Conservation (phyloP, 2,888 invertebrate genomes). For the Danaus chrysippus region DNA sequence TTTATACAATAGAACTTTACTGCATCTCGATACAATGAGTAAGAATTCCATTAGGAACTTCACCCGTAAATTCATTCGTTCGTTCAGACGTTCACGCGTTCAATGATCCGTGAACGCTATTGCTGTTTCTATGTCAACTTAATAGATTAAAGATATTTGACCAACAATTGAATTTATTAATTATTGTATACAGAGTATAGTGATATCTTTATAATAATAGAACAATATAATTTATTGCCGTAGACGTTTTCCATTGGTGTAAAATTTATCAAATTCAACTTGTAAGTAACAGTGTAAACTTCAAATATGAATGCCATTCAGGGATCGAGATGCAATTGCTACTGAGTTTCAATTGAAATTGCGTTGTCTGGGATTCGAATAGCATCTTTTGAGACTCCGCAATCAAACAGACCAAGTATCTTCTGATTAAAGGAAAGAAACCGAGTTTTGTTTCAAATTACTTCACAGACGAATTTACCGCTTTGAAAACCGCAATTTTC, state of each 20-base stretch:
- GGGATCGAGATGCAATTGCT: background rate
- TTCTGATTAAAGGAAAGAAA: conserved; percentile 14
- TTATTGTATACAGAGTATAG: background rate
- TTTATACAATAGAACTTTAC: background rate
- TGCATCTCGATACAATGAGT: conserved; percentile 2
- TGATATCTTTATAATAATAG: background rate
- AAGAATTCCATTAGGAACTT: conserved; percentile 10
- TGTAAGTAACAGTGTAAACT: background rate
- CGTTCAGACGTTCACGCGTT: conserved; percentile 9
- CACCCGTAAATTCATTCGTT: conserved; percentile 10
- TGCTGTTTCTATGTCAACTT: background rate
- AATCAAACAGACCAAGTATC: conserved; percentile 12
- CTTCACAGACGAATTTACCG: conserved; percentile 3
- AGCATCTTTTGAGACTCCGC: conserved; percentile 2
- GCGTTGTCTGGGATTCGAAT: conserved; percentile 1
- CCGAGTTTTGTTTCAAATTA: conserved; percentile 10
- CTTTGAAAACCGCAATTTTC: conserved; percentile 2
- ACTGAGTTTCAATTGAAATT: background rate
- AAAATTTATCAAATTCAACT: too few species aligned
- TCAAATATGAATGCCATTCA: background rate
- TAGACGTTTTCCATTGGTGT: too few species aligned
- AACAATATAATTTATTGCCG: too few species aligned
- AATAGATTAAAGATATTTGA: background rate
- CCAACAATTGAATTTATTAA: background rate
- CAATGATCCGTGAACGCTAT: conserved; percentile 10